Base-by-base conservation (phyloP, 2,113 vertebrate genomes). In the Osmerus mordax region DNA sequence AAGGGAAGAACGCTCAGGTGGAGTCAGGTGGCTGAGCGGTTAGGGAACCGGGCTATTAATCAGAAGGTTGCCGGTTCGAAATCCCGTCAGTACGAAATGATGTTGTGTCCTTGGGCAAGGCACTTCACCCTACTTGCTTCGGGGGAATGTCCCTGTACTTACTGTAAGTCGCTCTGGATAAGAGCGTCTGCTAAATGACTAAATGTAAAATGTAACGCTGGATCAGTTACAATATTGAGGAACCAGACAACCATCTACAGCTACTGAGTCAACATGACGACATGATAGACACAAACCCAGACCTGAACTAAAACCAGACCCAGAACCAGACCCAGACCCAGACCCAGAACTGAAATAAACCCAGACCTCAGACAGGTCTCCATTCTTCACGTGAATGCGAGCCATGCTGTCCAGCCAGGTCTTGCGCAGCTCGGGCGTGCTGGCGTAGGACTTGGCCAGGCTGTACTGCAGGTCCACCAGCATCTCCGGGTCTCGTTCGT, bases 351-450 rank as follows among this genome's bases (percentile, higher is more conserved):
- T 64, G 28, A 18, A 32, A 32, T 9, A 41, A 41, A 41, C 58
- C 47, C 82, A 54, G 55, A 96, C 97, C 94, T 99, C 97, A 0
- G 97, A 99, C 21, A 98, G 90, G 84, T 99, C 97, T 63, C 96
- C 96, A 3, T 99, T 97, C 87, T 99, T 99, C 75, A 99, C 95
- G 4, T 99, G 97, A 83, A 99, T 99, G 61, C 95, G 93, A 28
- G 97, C 97, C 97, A 99, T 99, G 91, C 97, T 99, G 89, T 99
- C 97, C 67, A 99, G 87, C 97, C 97, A 99, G 0, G 97, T 99
- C 87, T 99, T 99, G 74, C 97, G 93, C 9, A 99, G 94, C 77
- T 99, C 97, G 0, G 97, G 97, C 0, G 97, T 99, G 88, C 96
- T 98, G 58, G 97, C 96, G 0, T 98, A 99, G 12, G 97, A 99